These are phyloP conservation scores for Bicyclus anynana DNA, from an alignment of 1,140 invertebrate species.

Conservation along the genomic window DNA sequence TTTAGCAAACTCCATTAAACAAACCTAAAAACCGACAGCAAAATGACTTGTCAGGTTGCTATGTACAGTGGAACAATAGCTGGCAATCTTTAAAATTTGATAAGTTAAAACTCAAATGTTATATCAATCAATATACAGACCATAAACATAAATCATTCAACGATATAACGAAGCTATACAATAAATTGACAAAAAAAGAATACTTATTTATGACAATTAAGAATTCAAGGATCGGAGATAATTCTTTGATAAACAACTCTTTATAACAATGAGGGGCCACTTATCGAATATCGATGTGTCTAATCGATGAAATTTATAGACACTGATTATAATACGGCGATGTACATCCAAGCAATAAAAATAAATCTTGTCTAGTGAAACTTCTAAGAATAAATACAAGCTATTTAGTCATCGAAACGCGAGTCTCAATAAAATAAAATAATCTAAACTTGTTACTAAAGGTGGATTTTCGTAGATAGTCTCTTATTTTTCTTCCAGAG, in stretches of 20 bases:
- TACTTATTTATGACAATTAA: slow-evolving; percentile 21
- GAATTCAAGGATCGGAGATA: slow-evolving; percentile 20
- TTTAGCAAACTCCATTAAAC: too few relatives aligned
- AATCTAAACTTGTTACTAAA: neutral
- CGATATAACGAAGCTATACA: neutral
- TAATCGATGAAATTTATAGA: slow-evolving; percentile 15
- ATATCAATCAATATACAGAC: neutral
- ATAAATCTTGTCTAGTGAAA: slow-evolving; percentile 5
- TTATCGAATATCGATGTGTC: slow-evolving; percentile 7
- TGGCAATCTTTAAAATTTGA: too few relatives aligned
- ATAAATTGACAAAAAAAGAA: slow-evolving; percentile 1
- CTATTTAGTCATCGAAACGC: neutral
- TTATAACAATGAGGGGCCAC: neutral
- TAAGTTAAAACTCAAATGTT: neutral
- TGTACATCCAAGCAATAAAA: neutral
- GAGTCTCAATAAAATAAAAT: neutral
- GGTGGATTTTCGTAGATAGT: too few relatives aligned
- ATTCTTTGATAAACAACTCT: slow-evolving; percentile 25
- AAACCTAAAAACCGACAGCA: neutral
- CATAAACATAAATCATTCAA: slow-evolving; percentile 1
- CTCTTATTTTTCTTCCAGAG: too few relatives aligned
- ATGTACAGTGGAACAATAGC: too few relatives aligned
- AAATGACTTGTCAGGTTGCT: neutral
- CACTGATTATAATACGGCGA: slow-evolving; percentile 1
- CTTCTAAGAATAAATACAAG: neutral